phyloP scores from a whole-genome alignment of 2,113 vertebrate species.

The Ctenodactylus gundi region DNA sequence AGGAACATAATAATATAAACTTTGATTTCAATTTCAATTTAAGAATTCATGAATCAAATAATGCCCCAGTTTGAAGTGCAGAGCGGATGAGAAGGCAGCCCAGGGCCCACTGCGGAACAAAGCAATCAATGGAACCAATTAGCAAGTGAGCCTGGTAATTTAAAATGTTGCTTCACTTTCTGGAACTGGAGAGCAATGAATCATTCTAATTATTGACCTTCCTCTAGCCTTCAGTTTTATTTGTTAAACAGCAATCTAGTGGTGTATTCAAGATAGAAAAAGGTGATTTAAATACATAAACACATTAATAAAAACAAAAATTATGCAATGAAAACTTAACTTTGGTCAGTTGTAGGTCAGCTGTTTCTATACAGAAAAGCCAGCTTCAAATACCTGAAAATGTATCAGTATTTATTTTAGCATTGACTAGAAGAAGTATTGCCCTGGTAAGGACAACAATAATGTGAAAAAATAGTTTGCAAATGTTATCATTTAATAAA shows the following conservation, averaged over 20 bases:
- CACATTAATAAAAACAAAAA: not conserved
- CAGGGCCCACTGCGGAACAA: conserved; percentile 35
- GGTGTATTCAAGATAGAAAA: not conserved
- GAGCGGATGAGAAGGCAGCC: not conserved
- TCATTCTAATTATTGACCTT: conserved; percentile 68
- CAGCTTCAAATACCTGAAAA: not conserved
- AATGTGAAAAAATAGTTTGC: not conserved
- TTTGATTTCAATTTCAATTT: conserved; percentile 62
- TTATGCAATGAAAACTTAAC: not conserved
- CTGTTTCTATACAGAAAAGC: not conserved
- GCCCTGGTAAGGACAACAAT: not conserved
- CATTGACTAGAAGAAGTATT: not conserved
- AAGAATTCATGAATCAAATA: conserved; percentile 70
- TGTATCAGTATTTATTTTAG: not conserved
- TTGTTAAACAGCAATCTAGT: not conserved
- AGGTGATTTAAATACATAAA: not conserved
- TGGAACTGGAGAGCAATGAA: conserved; percentile 75
- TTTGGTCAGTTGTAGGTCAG: not conserved
- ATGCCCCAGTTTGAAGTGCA: conserved; percentile 31
- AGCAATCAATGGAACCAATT: conserved; percentile 77
- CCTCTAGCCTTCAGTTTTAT: conserved; percentile 55
- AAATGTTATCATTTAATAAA: not conserved
- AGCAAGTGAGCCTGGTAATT: conserved; percentile 71
- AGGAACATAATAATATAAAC: not conserved
- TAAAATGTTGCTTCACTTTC: conserved; percentile 77